Conservation (phyloP, 2,797 vertebrate genomes). For the Vireo griseus region DNA sequence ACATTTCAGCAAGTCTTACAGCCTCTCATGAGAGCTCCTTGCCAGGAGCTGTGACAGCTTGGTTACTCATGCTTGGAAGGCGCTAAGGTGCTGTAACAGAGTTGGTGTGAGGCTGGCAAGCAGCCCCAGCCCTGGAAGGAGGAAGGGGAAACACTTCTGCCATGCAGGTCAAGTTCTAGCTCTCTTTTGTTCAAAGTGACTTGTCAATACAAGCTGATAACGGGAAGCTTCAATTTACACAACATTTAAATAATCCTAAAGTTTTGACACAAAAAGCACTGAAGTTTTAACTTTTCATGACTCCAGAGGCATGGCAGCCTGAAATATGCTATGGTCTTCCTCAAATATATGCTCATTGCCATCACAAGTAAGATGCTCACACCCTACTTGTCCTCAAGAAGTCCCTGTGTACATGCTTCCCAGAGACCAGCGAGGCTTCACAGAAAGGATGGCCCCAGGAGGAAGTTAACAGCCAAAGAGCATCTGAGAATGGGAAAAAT, state of each 20-base stretch:
- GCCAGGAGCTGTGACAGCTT: background rate
- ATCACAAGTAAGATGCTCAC: background rate
- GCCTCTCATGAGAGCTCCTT: background rate
- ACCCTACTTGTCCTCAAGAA: background rate
- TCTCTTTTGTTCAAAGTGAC: background rate
- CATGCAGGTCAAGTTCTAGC: background rate
- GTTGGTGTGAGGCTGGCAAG: background rate
- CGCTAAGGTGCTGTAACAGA: background rate
- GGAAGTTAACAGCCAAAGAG: background rate
- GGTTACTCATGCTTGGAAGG: background rate
- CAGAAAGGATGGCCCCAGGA: background rate
- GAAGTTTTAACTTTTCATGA: background rate
- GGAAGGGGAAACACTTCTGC: background rate
- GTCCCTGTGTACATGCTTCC: background rate
- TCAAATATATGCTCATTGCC: background rate
- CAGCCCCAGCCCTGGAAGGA: background rate
- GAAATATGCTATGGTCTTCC: background rate
- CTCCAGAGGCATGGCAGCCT: background rate
- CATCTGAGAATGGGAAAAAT: background rate
- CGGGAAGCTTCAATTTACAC: background rate
- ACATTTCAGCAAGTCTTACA: background rate
- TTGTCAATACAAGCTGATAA: background rate
- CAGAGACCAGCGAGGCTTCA: background rate
- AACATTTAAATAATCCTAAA: fast-evolving
- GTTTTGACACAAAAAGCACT: background rate